Conservation (phyloP, 2,888 invertebrate species). For the Leptopilina syphax region DNA sequence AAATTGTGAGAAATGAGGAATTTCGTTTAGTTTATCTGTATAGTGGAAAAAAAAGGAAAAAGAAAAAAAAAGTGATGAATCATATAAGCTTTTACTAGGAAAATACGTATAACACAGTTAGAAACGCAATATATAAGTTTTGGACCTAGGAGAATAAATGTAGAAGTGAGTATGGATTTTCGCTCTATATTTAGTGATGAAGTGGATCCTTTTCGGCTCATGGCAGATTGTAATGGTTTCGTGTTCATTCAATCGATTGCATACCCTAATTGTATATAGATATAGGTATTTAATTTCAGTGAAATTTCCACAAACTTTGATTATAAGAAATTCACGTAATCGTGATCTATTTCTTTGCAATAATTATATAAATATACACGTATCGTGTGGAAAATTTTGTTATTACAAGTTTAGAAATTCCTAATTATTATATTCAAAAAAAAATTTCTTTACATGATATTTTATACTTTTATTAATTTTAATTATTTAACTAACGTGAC, state of each 20-base stretch:
- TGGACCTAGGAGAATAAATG: neutral
- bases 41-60: too few species aligned
- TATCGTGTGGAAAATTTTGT: neutral
- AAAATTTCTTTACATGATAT: too few species aligned
- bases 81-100: neutral
- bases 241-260: slow-evolving; percentile 24
- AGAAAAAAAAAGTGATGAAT: neutral
- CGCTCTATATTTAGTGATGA: slow-evolving; percentile 17
- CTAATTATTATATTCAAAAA: too few species aligned
- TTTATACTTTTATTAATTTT: too few species aligned
- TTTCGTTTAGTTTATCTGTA: too few species aligned
- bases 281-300: neutral
- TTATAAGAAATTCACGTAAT: neutral
- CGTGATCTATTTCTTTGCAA: too few species aligned
- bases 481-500: too few species aligned
- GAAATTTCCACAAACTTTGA: neutral
- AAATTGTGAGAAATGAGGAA: too few species aligned
- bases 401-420: too few species aligned
- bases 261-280: slow-evolving; percentile 3
- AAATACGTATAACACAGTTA: neutral
- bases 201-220: slow-evolving; percentile 33
- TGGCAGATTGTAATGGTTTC: slow-evolving; percentile 5
- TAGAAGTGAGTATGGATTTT: neutral
- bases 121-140: neutral
- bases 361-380: too few species aligned